Evolutionary conservation across 2,797 vertebrate genomes (phyloP).

Genomic region (Paedocypris micromegethes): DNA sequence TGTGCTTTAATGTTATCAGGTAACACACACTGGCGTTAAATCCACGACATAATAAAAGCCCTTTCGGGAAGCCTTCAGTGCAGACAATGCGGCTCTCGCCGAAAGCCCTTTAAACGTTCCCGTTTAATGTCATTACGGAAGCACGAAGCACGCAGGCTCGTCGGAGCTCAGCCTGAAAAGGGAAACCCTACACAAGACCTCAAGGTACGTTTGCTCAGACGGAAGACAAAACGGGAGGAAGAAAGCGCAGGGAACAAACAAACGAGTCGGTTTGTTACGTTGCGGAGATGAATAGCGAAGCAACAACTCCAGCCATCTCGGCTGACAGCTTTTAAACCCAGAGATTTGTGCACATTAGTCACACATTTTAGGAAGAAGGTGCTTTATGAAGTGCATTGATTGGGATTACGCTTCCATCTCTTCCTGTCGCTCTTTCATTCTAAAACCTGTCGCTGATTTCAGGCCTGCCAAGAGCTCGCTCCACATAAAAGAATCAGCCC

Average conservation of each 20-base stretch:
- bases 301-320: conserved; percentile 67
- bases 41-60: conserved; percentile 72
- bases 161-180: conserved; percentile 59
- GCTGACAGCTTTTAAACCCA: conserved; percentile 71
- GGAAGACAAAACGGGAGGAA: conserved; percentile 53
- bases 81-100: conserved; percentile 69
- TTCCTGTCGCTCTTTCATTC: conserved; percentile 70
- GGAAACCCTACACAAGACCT: conserved; percentile 72
- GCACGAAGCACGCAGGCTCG: conserved; percentile 61
- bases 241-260: conserved; percentile 60
- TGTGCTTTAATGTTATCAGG: conserved; percentile 77
- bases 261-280: conserved; percentile 68
- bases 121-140: conserved; percentile 76
- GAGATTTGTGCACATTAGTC: conserved; percentile 82
- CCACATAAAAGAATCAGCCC: conserved; percentile 60
- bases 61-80: conserved; percentile 71
- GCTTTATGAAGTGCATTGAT: conserved; percentile 76
- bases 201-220: conserved; percentile 69
- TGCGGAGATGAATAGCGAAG: conserved; percentile 63
- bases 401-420: conserved; percentile 76
- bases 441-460: conserved; percentile 67
- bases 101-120: conserved; percentile 75
- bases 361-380: conserved; percentile 80
- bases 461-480: conserved; percentile 70
- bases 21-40: conserved; percentile 79